phyloP scores from a whole-genome alignment of 2,888 invertebrate species.

The Palloptera scutellata region DNA sequence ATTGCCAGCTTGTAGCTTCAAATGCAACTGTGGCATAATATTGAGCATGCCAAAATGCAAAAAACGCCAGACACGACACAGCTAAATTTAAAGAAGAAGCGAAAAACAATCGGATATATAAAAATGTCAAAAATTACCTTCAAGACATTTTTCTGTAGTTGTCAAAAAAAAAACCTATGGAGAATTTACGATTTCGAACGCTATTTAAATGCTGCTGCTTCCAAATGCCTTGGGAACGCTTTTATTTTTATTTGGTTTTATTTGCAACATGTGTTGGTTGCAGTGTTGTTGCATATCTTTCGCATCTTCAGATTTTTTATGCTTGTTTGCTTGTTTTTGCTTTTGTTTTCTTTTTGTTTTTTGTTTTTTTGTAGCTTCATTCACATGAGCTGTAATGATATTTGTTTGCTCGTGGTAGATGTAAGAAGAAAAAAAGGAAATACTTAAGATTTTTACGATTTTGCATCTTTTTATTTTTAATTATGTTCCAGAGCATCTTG shows the following conservation, averaged over 20 bases:
- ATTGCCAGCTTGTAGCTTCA: no score
- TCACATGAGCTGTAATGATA: no score
- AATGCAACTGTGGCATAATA: no score
- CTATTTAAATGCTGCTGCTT: background rate
- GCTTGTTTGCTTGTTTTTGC: background rate
- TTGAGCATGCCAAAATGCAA: background rate
- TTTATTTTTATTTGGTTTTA: background rate
- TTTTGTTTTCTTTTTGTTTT: background rate
- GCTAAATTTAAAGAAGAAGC: background rate
- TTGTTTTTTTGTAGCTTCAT: background rate
- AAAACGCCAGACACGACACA: background rate
- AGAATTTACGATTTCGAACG: background rate
- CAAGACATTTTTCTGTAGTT: background rate
- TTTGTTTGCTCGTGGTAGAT: no score
- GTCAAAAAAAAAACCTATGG: background rate
- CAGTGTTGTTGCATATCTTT: slow-evolving; percentile 1
- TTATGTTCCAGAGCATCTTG: no score
- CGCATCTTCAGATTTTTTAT: background rate
- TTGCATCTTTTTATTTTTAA: no score
- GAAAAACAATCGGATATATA: background rate
- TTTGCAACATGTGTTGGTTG: background rate
- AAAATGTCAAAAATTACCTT: background rate
- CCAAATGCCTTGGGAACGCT: background rate
- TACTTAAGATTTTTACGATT: no score
- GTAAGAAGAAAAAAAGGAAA: no score